phyloP scores from a whole-genome alignment of 2,113 vertebrate species.

The Sapajus apella region DNA sequence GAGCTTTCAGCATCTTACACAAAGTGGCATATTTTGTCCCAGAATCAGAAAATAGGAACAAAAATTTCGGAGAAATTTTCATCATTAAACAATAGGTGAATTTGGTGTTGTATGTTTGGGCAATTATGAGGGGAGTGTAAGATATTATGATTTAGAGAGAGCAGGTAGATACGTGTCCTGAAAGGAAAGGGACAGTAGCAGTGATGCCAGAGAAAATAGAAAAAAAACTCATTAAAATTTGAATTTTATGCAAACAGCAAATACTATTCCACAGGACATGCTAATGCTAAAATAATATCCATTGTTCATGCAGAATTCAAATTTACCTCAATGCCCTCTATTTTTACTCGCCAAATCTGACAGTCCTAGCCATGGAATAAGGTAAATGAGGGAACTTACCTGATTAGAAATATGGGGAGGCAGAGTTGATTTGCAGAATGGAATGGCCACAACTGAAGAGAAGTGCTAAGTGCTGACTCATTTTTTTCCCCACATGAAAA shows the following conservation, averaged over 20 bases:
- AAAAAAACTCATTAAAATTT: neutral
- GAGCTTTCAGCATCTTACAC: neutral
- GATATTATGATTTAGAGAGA: neutral
- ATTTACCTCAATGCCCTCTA: neutral
- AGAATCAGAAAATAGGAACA: too few relatives aligned
- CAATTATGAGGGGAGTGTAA: neutral
- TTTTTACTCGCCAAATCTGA: conserved; percentile 14
- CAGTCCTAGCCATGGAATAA: neutral
- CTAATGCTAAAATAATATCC: neutral
- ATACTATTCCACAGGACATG: neutral
- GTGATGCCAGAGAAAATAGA: neutral
- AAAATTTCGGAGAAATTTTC: neutral
- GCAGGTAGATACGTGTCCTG: neutral
- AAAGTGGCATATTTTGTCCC: neutral
- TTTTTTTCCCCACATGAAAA: conserved; percentile 34
- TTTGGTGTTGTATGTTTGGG: neutral
- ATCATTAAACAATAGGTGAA: neutral
- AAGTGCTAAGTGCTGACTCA: neutral
- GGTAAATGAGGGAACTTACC: neutral
- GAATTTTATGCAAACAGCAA: neutral
- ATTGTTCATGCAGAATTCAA: neutral
- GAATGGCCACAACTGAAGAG: neutral
- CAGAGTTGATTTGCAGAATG: neutral
- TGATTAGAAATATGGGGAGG: neutral
- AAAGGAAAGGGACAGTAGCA: neutral